Evolutionary conservation across 1,140 invertebrate genomes (phyloP).

Genomic region (Acromyrmex heyeri): DNA sequence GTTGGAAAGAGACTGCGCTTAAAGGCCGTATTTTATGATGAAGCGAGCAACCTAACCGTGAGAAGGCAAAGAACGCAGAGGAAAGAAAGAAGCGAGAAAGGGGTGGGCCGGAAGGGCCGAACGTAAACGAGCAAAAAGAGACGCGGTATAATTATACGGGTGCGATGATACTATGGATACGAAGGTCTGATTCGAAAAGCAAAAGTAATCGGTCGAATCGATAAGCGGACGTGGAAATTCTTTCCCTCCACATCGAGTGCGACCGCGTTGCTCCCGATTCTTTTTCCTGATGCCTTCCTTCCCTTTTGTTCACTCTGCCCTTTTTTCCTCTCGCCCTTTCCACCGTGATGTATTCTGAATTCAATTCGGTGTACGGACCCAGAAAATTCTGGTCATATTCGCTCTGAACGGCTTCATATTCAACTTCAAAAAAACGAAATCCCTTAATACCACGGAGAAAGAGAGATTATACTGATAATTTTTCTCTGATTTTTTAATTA

Average conservation of each 20-base stretch:
- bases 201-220: slow-evolving; percentile 59
- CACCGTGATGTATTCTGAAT: slow-evolving; percentile 23
- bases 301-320: neutral
- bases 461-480: neutral
- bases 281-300: neutral
- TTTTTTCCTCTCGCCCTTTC: no score
- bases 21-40: slow-evolving; percentile 49
- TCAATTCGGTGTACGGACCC: slow-evolving; percentile 31
- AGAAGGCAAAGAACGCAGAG: neutral
- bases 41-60: slow-evolving; percentile 19
- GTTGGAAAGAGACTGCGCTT: slow-evolving; percentile 6
- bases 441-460: neutral
- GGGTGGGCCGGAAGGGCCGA: neutral
- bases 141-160: slow-evolving; percentile 43
- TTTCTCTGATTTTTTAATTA: slow-evolving; percentile 39
- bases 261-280: neutral
- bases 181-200: slow-evolving; percentile 39
- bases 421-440: neutral
- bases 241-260: neutral
- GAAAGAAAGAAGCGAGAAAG: slow-evolving; percentile 18
- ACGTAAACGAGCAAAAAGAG: slow-evolving; percentile 15
- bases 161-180: slow-evolving; percentile 34
- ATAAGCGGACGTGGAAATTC: slow-evolving; percentile 27
- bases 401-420: slow-evolving; percentile 11
- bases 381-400: slow-evolving; percentile 46